Conservation (phyloP, 2,113 vertebrate genomes). For the Odobenus rosmarus region DNA sequence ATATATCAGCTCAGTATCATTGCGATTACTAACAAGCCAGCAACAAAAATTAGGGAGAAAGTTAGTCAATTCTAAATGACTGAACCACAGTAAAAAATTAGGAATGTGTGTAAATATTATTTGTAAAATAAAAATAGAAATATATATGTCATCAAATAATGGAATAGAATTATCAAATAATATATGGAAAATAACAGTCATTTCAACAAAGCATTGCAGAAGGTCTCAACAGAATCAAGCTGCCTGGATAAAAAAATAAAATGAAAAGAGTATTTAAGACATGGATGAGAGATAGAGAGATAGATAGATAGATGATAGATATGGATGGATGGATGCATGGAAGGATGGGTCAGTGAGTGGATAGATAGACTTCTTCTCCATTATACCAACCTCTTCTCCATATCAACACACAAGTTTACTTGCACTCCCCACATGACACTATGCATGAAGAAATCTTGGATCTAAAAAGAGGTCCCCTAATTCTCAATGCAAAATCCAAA, state of each 20-base stretch:
- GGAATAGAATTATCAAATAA: background rate
- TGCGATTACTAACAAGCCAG: background rate
- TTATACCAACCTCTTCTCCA: background rate
- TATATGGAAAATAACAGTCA: background rate
- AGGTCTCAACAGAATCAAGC: background rate
- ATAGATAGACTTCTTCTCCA: background rate
- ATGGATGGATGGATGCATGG: background rate
- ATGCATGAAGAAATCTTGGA: background rate
- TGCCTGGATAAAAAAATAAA: background rate
- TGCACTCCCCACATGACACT: background rate
- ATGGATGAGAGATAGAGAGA: no score
- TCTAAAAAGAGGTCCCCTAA: background rate
- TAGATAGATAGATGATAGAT: no score
- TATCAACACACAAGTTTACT: background rate
- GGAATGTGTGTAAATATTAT: background rate
- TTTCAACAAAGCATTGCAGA: background rate
- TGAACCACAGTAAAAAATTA: background rate
- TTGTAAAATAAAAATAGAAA: conserved; percentile 6
- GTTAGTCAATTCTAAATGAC: background rate
- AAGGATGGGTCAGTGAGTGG: no score
- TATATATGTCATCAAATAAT: background rate
- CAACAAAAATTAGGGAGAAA: conserved; percentile 34
- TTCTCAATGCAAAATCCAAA: background rate
- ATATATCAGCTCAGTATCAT: background rate
- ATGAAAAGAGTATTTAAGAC: background rate